These are phyloP conservation scores for Heliconius aoede DNA, from an alignment of 2,888 invertebrate species.

Conservation along the genomic window DNA sequence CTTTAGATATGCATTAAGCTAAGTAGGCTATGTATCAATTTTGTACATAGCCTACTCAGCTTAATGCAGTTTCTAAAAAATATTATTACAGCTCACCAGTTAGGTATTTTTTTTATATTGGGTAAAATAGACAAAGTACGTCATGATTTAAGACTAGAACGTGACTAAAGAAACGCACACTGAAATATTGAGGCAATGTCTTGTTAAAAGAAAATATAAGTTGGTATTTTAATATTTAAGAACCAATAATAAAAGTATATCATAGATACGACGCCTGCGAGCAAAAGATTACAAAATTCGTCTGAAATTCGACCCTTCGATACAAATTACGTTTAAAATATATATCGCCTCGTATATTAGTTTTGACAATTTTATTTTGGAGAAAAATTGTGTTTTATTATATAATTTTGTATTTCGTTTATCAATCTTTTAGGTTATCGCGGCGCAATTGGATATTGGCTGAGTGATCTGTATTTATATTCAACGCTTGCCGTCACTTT, in stretches of 20 bases:
- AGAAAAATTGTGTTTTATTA: constrained; percentile 5
- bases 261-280: constrained; percentile 34
- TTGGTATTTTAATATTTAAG: constrained; percentile 9
- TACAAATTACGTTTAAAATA: constrained; percentile 31
- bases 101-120: not conserved
- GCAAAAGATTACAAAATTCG: constrained; percentile 28
- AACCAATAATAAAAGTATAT: constrained; percentile 23
- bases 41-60: no score
- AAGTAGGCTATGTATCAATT: no score
- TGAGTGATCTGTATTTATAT: no score
- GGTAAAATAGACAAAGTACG: not conserved
- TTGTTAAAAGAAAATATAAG: constrained; percentile 1
- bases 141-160: not conserved
- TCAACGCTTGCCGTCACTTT: no score
- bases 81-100: not conserved
- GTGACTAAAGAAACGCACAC: not conserved
- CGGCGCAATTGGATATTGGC: no score
- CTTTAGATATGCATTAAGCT: no score
- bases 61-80: no score
- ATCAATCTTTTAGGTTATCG: not conserved
- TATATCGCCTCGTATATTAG: constrained; percentile 17
- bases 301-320: constrained; percentile 30
- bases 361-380: constrained; percentile 6
- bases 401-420: not conserved
- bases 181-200: not conserved